Percentiles rank a stretch among this genome's conserved stretches.
Evolutionary conservation across 2,888 invertebrate genomes (phyloP).

Genomic region (Zygaena filipendulae): DNA sequence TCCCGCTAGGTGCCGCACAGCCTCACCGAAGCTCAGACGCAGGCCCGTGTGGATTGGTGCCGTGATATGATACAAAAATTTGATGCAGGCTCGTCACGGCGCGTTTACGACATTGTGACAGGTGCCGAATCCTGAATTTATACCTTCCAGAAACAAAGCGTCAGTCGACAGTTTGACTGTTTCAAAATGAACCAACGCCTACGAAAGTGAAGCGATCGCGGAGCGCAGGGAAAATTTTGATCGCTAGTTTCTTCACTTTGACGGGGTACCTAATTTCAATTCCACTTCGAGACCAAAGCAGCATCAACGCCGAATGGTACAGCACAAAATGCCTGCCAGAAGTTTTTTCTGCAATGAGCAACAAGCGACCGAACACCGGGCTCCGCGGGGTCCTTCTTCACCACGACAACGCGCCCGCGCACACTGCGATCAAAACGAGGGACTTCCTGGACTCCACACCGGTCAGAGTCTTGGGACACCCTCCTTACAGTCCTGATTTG

Average conservation of each 20-base stretch:
- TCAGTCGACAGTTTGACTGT: conserved; percentile 9
- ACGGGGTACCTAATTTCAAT: conserved; percentile 10
- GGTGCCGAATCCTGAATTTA: conserved; percentile 3
- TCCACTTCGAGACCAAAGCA: conserved; percentile 9
- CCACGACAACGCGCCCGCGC: conserved; percentile 1
- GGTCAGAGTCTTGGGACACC: conserved; percentile 2
- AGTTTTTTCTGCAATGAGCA: too few species aligned
- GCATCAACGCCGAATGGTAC: conserved; percentile 1
- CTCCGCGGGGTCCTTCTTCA: too few species aligned
- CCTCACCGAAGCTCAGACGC: not conserved
- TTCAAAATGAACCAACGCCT: conserved; percentile 7
- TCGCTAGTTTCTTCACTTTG: conserved; percentile 10
- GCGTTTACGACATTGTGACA: conserved; percentile 4
- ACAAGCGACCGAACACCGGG: too few species aligned
- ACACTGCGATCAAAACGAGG: conserved; percentile 2
- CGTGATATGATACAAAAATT: too few species aligned
- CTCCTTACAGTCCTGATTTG: conserved; percentile 9
- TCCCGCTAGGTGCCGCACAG: conserved; percentile 1
- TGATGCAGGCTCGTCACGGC: too few species aligned
- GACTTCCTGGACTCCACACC: conserved; percentile 4
- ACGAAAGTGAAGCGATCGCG: conserved; percentile 11
- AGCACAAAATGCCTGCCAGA: too few species aligned
- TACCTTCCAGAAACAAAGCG: conserved; percentile 5
- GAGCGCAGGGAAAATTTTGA: conserved; percentile 11
- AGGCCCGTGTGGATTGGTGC: conserved; percentile 6